These are phyloP conservation scores for Cyprinus carpio DNA, from an alignment of 2,113 vertebrate genomes.

Conservation along the genomic window DNA sequence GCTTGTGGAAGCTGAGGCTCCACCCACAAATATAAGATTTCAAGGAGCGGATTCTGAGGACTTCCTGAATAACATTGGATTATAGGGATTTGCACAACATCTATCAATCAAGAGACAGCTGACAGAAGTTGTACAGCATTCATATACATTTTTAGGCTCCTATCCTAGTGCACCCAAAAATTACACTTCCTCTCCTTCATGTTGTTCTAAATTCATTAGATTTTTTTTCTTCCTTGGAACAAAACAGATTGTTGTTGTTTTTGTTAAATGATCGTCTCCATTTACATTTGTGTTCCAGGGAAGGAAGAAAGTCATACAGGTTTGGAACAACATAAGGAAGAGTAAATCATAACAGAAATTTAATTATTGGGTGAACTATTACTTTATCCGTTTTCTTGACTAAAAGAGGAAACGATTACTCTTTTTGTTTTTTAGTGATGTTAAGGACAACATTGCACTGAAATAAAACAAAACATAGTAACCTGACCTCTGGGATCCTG, in stretches of 20 bases:
- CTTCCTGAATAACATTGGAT: constrained; percentile 80
- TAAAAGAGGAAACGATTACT: not conserved
- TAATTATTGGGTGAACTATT: not conserved
- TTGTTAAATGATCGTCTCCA: no score
- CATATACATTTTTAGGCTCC: not conserved
- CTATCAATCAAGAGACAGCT: not conserved
- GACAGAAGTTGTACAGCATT: not conserved
- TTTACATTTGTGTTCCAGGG: not conserved
- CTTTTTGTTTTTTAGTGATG: no score
- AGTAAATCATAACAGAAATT: not conserved
- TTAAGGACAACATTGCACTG: not conserved
- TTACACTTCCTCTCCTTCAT: rapidly evolving
- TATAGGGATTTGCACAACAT: constrained; percentile 61
- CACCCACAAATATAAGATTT: not conserved
- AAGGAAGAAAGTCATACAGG: not conserved
- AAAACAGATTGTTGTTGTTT: not conserved
- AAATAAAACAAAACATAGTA: not conserved
- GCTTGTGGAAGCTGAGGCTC: constrained; percentile 47
- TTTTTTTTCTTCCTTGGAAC: not conserved
- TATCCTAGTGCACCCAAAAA: not conserved
- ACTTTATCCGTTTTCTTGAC: not conserved
- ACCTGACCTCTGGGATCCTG: not conserved
- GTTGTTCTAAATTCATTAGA: not conserved
- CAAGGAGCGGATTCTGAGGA: constrained; percentile 75
- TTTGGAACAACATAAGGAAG: not conserved